These are phyloP conservation scores for Tamandua tetradactyla DNA, from an alignment of 2,797 vertebrate species.

Conservation along the genomic window DNA sequence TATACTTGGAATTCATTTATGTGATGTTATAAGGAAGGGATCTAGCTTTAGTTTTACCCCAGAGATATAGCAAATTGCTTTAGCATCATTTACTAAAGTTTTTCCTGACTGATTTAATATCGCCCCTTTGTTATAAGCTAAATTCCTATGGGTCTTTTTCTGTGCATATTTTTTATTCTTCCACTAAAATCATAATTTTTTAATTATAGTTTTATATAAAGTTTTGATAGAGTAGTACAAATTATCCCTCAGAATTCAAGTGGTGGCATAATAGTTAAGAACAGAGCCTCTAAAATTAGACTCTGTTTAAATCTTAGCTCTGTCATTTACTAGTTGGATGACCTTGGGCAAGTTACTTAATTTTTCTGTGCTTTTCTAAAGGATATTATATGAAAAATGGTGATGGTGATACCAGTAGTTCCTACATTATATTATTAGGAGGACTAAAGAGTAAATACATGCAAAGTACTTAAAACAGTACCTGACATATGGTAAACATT, in stretches of 20 bases:
- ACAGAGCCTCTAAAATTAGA: background rate
- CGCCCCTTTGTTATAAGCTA: background rate
- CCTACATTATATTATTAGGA: background rate
- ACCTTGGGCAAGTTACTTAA: background rate
- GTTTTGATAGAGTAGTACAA: background rate
- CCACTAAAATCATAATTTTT: background rate
- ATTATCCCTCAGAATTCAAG: background rate
- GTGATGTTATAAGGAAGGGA: background rate
- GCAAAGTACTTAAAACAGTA: background rate
- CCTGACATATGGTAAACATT: background rate
- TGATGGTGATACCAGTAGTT: background rate
- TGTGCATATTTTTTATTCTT: constrained; percentile 1
- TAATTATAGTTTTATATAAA: background rate
- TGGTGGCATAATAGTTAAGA: background rate
- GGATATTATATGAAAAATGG: background rate
- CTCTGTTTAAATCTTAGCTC: background rate
- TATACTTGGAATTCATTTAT: constrained; percentile 29
- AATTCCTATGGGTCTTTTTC: background rate
- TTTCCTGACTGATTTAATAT: constrained; percentile 5
- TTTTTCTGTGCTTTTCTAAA: background rate
- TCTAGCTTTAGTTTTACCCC: constrained; percentile 6
- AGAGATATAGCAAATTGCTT: background rate
- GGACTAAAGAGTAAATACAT: background rate
- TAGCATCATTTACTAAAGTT: background rate
- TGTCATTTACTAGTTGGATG: background rate